Base-by-base conservation (phyloP, 1,140 invertebrate genomes). In the Batillaria attramentaria region DNA sequence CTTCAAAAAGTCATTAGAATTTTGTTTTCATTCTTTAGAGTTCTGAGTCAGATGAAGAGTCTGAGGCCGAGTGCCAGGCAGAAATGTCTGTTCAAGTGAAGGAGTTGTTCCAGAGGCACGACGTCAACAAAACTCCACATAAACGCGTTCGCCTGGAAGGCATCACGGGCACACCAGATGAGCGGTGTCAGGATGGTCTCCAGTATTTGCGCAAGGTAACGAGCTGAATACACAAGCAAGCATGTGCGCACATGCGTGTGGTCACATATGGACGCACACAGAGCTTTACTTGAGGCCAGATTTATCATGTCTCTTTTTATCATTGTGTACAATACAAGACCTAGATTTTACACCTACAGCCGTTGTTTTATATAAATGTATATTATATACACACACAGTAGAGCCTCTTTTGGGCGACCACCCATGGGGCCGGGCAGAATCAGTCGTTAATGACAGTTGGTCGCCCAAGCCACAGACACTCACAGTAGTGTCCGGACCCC, bases 151-250 rank as follows among this genome's bases (percentile, higher is more conserved):
- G 92, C 93, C 82, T 90, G 8, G 93, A 93, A 24, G 92, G 93
- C 8, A 91, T 95, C 31, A 86, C 89, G 28, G 94, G 93, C 41
- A 92, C 89, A 10, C 83, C 94, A 1, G 93, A 94, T 79, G 94
- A 95, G 84, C 92, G 95, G 76, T 96, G 94, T 90, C 85, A 91
- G 33, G 88, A 92, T 24, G 94, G 94, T 1, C 87, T 96, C 41
- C 91, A 93, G 68, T 94, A 95, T 83, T 93, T 96, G 1, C 91
- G 90, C 16, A 90, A 92, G 57, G 95, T 95, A 46, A 42, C 62
- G 18, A 33, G 31, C 39, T 39, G n/a, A 66, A 62, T 2, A 62
- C 57, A 62, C 10, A 62, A 24, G 2, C n/a, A 62, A 28, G 57
- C 57, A 62, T 3, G 57, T n/a, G n/a, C 57, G 33, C 57, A 62